A percentile compares a stretch with the other conserved stretches of the same genome.
These are phyloP conservation scores for Anarhynchus alexandrinus DNA, from an alignment of 2,113 vertebrate species.

Conservation along the genomic window DNA sequence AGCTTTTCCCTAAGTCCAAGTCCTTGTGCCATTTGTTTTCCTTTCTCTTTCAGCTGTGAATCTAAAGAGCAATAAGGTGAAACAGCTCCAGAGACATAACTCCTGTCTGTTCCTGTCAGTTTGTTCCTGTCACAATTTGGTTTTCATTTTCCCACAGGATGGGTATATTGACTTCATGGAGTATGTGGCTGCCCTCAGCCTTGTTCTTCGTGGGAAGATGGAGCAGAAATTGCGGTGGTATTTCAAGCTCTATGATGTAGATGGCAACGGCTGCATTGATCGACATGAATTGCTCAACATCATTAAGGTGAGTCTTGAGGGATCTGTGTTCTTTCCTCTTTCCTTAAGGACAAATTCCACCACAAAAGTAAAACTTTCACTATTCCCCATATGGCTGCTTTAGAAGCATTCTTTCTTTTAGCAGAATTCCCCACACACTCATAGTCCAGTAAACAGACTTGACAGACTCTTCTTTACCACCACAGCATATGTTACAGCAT, in stretches of 20 bases:
- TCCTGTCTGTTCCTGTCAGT: no score
- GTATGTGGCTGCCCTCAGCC: constrained; percentile 89
- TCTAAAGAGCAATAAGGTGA: background rate
- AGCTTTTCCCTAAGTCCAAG: background rate
- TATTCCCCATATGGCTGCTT: background rate
- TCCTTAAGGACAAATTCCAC: background rate
- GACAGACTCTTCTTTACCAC: background rate
- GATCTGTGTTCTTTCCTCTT: background rate
- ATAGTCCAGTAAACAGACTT: background rate
- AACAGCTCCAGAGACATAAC: background rate
- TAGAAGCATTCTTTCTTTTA: background rate
- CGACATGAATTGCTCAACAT: constrained; percentile 88
- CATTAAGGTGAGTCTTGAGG: constrained; percentile 78
- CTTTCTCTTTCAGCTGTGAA: background rate
- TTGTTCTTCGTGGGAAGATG: constrained; percentile 91
- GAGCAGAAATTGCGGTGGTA: constrained; percentile 94
- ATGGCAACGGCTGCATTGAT: constrained; percentile 92
- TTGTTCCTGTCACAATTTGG: background rate
- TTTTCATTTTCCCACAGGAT: constrained; percentile 69
- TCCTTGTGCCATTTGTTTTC: background rate
- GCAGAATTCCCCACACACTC: background rate
- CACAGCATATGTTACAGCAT: background rate
- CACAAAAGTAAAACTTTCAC: background rate
- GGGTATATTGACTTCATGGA: constrained; percentile 93
- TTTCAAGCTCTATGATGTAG: constrained; percentile 91